phyloP scores from a whole-genome alignment of 2,888 invertebrate species.

The Acanthosepion pharaonis region DNA sequence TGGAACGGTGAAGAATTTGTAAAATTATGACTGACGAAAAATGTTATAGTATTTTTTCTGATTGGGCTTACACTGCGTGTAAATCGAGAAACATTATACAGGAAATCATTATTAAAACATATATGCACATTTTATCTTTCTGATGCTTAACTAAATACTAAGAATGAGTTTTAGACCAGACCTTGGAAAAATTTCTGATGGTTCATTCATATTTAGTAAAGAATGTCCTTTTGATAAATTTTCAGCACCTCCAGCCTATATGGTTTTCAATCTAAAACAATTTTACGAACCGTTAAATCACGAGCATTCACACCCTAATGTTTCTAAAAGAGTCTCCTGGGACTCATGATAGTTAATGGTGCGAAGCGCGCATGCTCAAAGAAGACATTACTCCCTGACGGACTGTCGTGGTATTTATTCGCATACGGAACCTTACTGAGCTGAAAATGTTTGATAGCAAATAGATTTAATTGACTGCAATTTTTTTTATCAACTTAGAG shows the following conservation, averaged over 20 bases:
- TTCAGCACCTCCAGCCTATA: background rate
- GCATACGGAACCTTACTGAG: background rate
- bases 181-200: no score
- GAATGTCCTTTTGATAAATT: no score
- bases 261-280: background rate
- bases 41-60: no score
- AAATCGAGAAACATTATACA: no score
- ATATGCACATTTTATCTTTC: no score
- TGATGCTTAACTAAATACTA: no score
- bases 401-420: background rate
- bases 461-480: background rate
- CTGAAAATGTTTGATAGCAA: background rate
- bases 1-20: no score
- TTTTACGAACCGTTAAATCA: constrained; percentile 22
- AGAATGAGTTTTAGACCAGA: no score
- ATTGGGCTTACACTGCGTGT: no score
- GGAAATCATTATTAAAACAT: no score
- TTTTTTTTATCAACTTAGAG: background rate
- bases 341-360: constrained; percentile 33
- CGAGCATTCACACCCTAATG: background rate
- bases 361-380: background rate
- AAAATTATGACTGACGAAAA: no score
- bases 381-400: background rate
- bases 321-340: background rate
- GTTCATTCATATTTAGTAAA: no score